Evolutionary conservation across 2,797 vertebrate genomes (phyloP).

Genomic region (Euphonia xanthogaster): DNA sequence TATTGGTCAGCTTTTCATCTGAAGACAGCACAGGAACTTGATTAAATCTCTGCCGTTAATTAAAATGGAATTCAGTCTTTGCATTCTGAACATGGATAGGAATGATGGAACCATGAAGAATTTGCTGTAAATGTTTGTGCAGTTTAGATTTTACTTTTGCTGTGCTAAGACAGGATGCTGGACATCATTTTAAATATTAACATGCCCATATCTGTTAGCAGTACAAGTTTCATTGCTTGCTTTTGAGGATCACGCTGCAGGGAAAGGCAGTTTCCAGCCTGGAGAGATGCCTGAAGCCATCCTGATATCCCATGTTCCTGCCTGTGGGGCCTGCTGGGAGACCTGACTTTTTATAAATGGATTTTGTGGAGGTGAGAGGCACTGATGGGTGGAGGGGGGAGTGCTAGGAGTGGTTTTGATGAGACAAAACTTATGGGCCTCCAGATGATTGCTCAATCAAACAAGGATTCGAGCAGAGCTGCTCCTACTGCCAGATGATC

Average conservation of each 20-base stretch:
- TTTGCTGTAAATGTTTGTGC: not conserved
- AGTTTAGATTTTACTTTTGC: not conserved
- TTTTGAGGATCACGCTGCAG: not conserved
- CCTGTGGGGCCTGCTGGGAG: not conserved
- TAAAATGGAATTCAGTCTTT: not conserved
- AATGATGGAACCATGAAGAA: not conserved
- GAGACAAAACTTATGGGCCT: not conserved
- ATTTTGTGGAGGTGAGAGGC: not conserved
- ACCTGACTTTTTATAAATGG: accelerated
- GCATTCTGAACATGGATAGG: not conserved
- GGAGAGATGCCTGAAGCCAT: not conserved
- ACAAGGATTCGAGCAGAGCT: not conserved
- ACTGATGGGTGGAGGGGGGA: accelerated
- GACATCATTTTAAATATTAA: not conserved
- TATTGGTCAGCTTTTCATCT: not conserved
- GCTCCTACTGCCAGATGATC: not conserved
- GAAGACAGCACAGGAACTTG: not conserved
- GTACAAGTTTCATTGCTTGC: not conserved
- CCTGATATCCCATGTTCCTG: not conserved
- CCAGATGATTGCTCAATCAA: not conserved
- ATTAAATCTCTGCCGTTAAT: not conserved
- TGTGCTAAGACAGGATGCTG: not conserved
- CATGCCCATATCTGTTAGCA: not conserved
- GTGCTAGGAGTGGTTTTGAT: not conserved
- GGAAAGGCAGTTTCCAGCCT: not conserved